These are phyloP conservation scores for Lepus americanus DNA, from an alignment of 2,113 vertebrate species.

Conservation along the genomic window DNA sequence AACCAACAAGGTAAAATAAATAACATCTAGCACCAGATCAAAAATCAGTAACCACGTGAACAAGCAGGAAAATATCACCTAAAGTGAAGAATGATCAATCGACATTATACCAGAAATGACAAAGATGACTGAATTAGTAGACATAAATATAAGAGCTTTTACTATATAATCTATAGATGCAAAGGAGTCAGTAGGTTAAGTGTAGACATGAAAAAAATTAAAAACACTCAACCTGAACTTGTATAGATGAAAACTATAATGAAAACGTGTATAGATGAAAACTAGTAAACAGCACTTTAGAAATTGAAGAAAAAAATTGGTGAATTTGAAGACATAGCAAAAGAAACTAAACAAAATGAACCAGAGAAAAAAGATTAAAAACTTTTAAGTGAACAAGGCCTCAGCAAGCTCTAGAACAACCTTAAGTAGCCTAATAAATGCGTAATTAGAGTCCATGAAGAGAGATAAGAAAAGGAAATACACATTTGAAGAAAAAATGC, in stretches of 20 bases:
- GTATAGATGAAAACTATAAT: constrained; percentile 41
- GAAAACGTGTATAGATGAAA: constrained; percentile 27
- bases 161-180: constrained; percentile 14
- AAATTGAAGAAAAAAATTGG: background rate
- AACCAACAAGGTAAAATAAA: constrained; percentile 31
- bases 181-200: constrained; percentile 10
- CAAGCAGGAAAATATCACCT: constrained; percentile 46
- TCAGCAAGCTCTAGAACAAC: background rate
- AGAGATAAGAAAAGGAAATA: background rate
- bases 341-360: constrained; percentile 39
- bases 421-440: background rate
- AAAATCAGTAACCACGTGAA: constrained; percentile 41
- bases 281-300: background rate
- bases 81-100: constrained; percentile 44
- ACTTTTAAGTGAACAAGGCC: constrained; percentile 13
- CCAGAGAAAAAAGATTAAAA: background rate
- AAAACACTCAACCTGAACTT: constrained; percentile 43
- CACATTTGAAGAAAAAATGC: constrained; percentile 29
- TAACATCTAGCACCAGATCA: background rate
- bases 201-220: background rate
- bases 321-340: constrained; percentile 46
- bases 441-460: background rate
- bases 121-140: constrained; percentile 13
- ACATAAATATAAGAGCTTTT: constrained; percentile 36
- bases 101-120: constrained; percentile 38